phyloP scores from a whole-genome alignment of 2,113 vertebrate species.

The Hippoglossus stenolepis region DNA sequence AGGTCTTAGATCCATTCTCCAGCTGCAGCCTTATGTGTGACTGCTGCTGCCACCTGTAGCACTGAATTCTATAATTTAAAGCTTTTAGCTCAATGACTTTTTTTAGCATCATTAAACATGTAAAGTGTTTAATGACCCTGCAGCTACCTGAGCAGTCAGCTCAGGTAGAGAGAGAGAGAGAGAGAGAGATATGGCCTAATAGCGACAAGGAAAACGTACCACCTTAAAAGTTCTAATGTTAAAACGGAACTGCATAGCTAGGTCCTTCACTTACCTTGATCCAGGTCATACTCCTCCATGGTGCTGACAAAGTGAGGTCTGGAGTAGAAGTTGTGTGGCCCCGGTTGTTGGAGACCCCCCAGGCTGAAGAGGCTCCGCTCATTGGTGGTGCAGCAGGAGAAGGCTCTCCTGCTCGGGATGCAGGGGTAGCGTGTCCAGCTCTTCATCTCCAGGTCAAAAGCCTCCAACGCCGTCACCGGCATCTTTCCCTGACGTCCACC shows the following conservation, averaged over 20 bases:
- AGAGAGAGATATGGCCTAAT: too few species aligned
- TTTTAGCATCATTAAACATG: too few species aligned
- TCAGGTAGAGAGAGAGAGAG: too few species aligned
- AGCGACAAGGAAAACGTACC: too few species aligned
- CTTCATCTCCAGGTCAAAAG: conserved; percentile 93
- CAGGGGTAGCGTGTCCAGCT: conserved; percentile 94
- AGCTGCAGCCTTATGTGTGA: too few species aligned
- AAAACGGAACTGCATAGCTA: neutral
- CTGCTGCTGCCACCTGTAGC: too few species aligned
- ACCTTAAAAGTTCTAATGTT: neutral
- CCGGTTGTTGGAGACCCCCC: conserved; percentile 95
- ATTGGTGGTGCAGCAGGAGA: conserved; percentile 89
- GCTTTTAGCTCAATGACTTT: too few species aligned
- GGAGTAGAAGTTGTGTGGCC: conserved; percentile 98
- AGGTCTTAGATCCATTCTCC: too few species aligned
- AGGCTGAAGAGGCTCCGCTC: conserved; percentile 91
- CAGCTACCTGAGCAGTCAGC: too few species aligned
- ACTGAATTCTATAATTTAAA: too few species aligned
- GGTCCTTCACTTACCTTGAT: conserved; percentile 85
- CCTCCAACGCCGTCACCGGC: conserved; percentile 95
- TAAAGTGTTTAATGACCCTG: too few species aligned
- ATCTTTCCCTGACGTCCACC: conserved; percentile 97
- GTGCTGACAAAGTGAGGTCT: conserved; percentile 98
- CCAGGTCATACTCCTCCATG: conserved; percentile 93
- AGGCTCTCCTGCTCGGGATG: conserved; percentile 94